phyloP scores from a whole-genome alignment of 2,113 vertebrate species.

The Noturus placidus region DNA sequence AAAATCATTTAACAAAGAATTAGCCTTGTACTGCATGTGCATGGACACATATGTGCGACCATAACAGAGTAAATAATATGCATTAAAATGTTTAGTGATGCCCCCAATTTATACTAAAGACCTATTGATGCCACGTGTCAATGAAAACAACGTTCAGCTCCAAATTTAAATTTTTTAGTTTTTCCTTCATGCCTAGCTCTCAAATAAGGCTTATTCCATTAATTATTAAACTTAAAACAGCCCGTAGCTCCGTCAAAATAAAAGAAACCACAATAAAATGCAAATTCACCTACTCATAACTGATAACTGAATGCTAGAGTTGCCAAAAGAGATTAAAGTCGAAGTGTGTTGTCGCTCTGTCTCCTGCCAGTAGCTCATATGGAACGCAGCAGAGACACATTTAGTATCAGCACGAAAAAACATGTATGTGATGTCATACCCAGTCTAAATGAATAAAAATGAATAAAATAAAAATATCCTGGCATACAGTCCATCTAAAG shows the following conservation, averaged over 20 bases:
- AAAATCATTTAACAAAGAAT: not conserved
- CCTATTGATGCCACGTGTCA: not conserved
- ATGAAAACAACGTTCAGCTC: too few species aligned
- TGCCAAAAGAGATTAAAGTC: not conserved
- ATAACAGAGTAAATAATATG: not conserved
- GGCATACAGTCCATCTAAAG: not conserved
- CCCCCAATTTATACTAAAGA: not conserved
- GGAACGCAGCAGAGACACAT: not conserved
- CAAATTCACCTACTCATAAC: not conserved
- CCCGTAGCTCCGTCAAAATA: not conserved
- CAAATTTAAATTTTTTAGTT: too few species aligned
- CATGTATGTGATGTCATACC: not conserved
- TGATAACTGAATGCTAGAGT: not conserved
- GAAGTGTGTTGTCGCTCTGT: not conserved
- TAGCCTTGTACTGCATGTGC: not conserved
- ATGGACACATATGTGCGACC: not conserved
- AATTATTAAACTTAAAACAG: not conserved
- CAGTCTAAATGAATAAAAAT: not conserved
- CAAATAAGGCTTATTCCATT: not conserved
- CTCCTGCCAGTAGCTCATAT: not conserved
- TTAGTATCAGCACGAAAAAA: not conserved
- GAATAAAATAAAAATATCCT: slow-evolving; percentile 13
- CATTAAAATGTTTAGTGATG: not conserved
- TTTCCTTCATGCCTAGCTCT: not conserved
- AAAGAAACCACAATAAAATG: not conserved